Evolutionary conservation across 1,140 invertebrate species (phyloP).

Genomic region (Caenorhabditis inopinata): DNA sequence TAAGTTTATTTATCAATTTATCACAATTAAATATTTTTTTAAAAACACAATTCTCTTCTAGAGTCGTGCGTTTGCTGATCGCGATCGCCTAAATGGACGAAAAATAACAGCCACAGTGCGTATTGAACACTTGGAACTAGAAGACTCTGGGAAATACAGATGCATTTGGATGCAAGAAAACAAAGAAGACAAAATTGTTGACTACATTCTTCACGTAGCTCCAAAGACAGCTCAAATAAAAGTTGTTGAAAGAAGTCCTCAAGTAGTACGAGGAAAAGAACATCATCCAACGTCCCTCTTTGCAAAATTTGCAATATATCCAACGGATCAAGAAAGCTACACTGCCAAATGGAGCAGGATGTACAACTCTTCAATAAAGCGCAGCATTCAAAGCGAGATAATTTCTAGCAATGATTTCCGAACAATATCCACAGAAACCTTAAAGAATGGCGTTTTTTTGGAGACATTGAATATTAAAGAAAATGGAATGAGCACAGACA

Average conservation of each 20-base stretch:
- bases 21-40: no score
- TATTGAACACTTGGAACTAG: neutral
- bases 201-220: neutral
- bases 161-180: neutral
- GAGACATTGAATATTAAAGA: neutral
- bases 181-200: neutral
- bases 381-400: neutral
- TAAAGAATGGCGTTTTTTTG: neutral
- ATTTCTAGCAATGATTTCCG: neutral
- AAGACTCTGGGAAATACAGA: neutral
- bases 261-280: neutral
- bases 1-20: neutral
- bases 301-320: neutral
- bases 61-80: neutral
- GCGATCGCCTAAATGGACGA: neutral
- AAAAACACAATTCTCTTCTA: neutral
- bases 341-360: neutral
- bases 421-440: neutral
- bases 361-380: neutral
- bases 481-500: neutral
- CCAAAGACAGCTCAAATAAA: neutral
- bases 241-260: neutral
- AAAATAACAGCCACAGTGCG: neutral
- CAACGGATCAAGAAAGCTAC: neutral
- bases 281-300: neutral